These are phyloP conservation scores for Aporophyla lueneburgensis DNA, from an alignment of 2,888 invertebrate species.

Conservation along the genomic window DNA sequence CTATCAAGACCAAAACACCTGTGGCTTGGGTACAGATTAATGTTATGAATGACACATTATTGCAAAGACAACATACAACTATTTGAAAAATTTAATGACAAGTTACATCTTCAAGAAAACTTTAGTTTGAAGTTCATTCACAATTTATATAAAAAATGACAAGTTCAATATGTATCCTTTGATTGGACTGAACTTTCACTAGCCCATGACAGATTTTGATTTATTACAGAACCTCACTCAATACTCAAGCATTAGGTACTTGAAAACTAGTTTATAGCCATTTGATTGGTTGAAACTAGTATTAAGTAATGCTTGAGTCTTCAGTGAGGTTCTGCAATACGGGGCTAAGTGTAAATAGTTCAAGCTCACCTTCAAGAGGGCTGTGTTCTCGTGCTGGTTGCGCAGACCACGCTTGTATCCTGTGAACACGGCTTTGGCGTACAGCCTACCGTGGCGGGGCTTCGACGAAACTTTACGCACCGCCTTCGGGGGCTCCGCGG, in stretches of 20 bases:
- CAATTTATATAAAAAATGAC: conserved; percentile 8
- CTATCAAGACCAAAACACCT: background rate
- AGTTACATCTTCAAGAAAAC: background rate
- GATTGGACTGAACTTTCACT: background rate
- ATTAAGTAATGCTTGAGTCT: too few relatives aligned
- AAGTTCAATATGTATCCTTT: background rate
- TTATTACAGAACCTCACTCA: too few relatives aligned
- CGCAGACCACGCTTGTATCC: conserved; percentile 98
- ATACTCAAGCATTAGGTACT: too few relatives aligned
- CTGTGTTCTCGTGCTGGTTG: conserved; percentile 99
- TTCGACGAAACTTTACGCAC: conserved; percentile 88
- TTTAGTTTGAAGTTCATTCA: background rate
- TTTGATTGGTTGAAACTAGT: too few relatives aligned
- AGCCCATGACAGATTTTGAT: background rate
- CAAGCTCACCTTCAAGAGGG: conserved; percentile 94
- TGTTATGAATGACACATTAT: background rate
- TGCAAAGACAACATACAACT: too few relatives aligned
- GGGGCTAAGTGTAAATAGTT: background rate
- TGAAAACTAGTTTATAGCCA: too few relatives aligned
- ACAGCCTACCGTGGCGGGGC: conserved; percentile 95
- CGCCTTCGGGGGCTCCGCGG: conserved; percentile 89
- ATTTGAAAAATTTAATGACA: background rate
- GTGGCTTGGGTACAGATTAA: background rate
- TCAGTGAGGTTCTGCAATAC: too few relatives aligned
- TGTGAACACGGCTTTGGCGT: conserved; percentile 99